Conservation (phyloP, 2,797 vertebrate species). For the Parambassis ranga region DNA sequence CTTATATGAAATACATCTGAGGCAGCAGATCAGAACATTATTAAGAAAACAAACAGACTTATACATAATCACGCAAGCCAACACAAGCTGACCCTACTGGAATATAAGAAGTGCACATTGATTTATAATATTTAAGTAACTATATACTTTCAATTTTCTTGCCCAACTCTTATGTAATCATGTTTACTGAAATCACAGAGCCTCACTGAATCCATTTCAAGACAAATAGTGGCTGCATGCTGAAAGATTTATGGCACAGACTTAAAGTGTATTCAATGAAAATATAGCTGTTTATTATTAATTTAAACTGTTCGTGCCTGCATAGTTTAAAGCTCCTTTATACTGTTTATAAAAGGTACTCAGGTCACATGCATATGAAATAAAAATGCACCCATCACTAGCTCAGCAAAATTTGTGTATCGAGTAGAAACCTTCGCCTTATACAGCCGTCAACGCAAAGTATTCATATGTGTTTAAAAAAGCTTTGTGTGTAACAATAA, state of each 20-base stretch:
- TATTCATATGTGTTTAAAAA: too few species aligned
- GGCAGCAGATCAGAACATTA: not conserved
- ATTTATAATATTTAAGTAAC: slow-evolving; percentile 3
- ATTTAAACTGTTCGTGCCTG: slow-evolving; percentile 21
- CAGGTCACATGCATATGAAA: not conserved
- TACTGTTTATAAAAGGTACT: not conserved
- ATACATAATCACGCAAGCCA: not conserved
- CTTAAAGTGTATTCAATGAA: slow-evolving; percentile 42
- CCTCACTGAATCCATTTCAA: not conserved
- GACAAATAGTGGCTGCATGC: slow-evolving; percentile 10
- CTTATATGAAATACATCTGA: not conserved
- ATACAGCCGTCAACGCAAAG: too few species aligned
- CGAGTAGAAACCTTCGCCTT: too few species aligned
- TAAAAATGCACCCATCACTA: too few species aligned
- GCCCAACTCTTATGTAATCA: slow-evolving; percentile 1
- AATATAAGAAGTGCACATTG: not conserved
- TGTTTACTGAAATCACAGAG: not conserved
- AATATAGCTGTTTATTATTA: slow-evolving; percentile 58
- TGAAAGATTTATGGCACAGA: slow-evolving; percentile 59
- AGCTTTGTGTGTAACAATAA: too few species aligned
- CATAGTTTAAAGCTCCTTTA: not conserved
- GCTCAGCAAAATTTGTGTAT: not conserved
- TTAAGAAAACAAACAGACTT: not conserved
- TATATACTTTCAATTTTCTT: not conserved
- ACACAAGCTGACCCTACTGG: not conserved